Evolutionary conservation across 2,797 vertebrate genomes (phyloP).

Genomic region (Eulemur albifrons): DNA sequence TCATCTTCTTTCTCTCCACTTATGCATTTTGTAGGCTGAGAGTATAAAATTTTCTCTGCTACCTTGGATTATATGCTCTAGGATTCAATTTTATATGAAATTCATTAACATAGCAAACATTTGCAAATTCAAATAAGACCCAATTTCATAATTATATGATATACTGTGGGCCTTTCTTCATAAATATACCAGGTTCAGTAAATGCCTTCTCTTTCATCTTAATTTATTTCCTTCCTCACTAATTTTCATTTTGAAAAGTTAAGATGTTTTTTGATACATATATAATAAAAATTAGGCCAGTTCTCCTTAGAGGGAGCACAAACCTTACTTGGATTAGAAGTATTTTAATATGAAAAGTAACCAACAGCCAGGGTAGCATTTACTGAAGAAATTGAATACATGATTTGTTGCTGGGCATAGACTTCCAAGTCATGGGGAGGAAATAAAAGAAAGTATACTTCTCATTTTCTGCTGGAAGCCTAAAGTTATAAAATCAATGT

Average conservation of each 20-base stretch:
- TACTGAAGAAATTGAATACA: conserved; percentile 25
- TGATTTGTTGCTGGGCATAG: background rate
- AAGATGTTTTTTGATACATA: conserved; percentile 11
- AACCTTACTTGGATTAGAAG: background rate
- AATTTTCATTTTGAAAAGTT: conserved; percentile 18
- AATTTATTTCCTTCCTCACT: conserved; percentile 22
- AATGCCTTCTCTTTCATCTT: conserved; percentile 26
- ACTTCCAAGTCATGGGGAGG: background rate
- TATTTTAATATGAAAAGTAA: conserved; percentile 54
- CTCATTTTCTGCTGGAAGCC: conserved; percentile 52
- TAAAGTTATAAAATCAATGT: conserved; percentile 63
- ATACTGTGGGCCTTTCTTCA: background rate
- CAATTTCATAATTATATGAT: conserved; percentile 32
- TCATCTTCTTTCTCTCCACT: background rate
- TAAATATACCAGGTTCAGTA: background rate
- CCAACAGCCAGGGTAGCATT: background rate
- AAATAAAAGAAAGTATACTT: conserved; percentile 43
- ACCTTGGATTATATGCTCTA: background rate
- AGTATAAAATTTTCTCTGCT: background rate
- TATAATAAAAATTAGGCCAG: conserved; percentile 24
- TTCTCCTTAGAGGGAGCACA: background rate
- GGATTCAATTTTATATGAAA: background rate
- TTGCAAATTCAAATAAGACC: conserved; percentile 30
- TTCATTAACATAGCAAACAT: background rate
- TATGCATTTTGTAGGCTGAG: background rate